phyloP scores from a whole-genome alignment of 2,888 invertebrate species.

The Caenorhabditis imperialis region DNA sequence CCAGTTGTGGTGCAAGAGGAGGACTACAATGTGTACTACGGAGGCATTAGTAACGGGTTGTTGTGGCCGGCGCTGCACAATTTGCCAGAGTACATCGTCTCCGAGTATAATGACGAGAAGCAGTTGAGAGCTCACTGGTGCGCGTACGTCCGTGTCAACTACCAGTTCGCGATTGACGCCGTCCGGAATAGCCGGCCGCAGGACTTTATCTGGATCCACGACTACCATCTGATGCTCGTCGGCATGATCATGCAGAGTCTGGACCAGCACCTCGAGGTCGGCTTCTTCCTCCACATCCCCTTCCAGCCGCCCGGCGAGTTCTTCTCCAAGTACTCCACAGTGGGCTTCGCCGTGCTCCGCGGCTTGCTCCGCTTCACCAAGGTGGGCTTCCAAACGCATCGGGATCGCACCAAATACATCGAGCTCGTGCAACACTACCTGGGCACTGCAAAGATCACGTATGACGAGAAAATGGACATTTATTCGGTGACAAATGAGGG shows the following conservation, averaged over 20 bases:
- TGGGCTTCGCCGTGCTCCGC: conserved; percentile 85
- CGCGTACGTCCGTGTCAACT: conserved; percentile 77
- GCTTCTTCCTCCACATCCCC: conserved; percentile 94
- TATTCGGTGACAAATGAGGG: conserved; percentile 71
- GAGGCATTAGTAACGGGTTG: conserved; percentile 65
- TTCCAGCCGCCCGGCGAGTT: conserved; percentile 95
- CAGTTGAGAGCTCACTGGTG: conserved; percentile 74
- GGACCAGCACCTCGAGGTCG: conserved; percentile 81
- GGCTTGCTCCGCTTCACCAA: conserved; percentile 92
- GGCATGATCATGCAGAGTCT: conserved; percentile 90
- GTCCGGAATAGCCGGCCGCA: conserved; percentile 77
- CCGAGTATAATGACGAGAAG: conserved; percentile 75
- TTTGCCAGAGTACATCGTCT: conserved; percentile 77
- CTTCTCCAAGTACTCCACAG: conserved; percentile 73
- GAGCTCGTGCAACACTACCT: conserved; percentile 72
- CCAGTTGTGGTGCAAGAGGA: conserved; percentile 77
- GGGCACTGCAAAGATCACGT: conserved; percentile 64
- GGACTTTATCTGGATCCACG: conserved; percentile 93
- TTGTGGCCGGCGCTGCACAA: conserved; percentile 79
- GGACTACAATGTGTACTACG: conserved; percentile 60
- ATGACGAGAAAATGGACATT: conserved; percentile 71
- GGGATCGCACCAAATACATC: conserved; percentile 74
- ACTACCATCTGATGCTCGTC: conserved; percentile 93
- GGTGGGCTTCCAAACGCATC: conserved; percentile 79
- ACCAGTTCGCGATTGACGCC: conserved; percentile 78